Evolutionary conservation across 2,113 vertebrate genomes (phyloP), one percentile per base, ranked within the genome.

Genomic region (Shinisaurus crocodilurus): DNA sequence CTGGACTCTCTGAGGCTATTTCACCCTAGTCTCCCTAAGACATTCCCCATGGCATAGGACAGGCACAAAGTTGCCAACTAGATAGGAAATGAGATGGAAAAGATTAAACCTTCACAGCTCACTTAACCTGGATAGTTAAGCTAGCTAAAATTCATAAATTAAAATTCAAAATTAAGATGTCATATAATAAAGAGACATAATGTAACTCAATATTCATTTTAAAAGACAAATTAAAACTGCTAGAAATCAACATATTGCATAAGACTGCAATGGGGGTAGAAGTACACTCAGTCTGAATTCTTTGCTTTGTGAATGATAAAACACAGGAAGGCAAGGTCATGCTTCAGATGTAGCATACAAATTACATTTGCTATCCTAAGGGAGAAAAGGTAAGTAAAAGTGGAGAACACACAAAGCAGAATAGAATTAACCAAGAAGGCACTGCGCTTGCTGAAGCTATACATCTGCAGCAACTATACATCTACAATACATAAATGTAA

Each of bases 271-370:
- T 77, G 3, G 93, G 89, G 76, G 60, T 89, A 90, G 15, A 90
- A 82, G 34, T 43, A 91, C 88, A 27, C 63, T 88, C 34, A 90
- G 32, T 83, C 43, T 54, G 83, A 91, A 94, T 91, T 93, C 88
- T 91, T 70, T 95, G 91, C 91, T 91, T 87, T 92, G 84, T 95
- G 92, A 92, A 95, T 93, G 90, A 94, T 96, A 94, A 87, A 63
- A 70, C 57, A 87, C 89, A 88, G 93, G 85, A 93, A n/a, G 15
- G 18, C 82, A 96, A 94, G 92, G 91, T 96, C 92, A 93, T 37
- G 77, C 82, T 93, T 95, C 82, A 94, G 82, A 86, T 93, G 60
- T 69, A 92, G 92, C 87, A 93, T 94, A 92, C 88, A 91, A 93
- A 96, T 92, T 90, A 89, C 23, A 92, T 34, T 6, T 50, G 69